Evolutionary conservation across 2,113 vertebrate species (phyloP).

Genomic region (Semnornis frantzii): DNA sequence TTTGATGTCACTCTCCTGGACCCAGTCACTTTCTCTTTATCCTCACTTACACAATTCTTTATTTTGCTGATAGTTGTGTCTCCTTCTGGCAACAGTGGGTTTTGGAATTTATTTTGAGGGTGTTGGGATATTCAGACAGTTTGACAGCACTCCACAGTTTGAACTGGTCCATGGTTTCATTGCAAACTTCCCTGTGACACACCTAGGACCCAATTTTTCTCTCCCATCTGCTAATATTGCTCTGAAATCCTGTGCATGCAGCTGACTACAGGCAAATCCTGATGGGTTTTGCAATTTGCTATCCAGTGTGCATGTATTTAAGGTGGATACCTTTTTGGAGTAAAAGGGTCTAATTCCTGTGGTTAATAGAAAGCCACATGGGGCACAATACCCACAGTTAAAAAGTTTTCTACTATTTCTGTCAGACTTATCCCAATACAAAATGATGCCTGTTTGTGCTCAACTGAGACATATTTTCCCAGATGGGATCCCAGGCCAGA

Average conservation of each 20-base stretch:
- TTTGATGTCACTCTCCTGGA: not conserved
- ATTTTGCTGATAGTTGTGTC: not conserved
- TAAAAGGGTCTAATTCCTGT: not conserved
- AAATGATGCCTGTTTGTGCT: not conserved
- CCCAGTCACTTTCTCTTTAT: not conserved
- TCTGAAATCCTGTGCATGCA: not conserved
- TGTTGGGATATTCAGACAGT: not conserved
- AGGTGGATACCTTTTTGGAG: not conserved
- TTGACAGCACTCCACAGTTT: not conserved
- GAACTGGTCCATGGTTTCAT: not conserved
- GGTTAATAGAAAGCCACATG: not conserved
- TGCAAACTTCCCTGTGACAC: not conserved
- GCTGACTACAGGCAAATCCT: not conserved
- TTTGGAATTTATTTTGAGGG: not conserved
- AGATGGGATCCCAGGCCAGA: not conserved
- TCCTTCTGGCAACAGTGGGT: not conserved
- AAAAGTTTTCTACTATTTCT: not conserved
- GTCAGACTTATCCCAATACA: not conserved
- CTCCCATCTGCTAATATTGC: not conserved
- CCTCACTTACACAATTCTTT: not conserved
- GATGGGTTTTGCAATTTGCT: not conserved
- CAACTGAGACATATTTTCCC: not conserved
- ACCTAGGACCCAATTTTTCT: not conserved
- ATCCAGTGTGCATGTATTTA: not conserved
- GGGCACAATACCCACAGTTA: not conserved